These are phyloP conservation scores for Argopecten irradians DNA, from an alignment of 1,140 invertebrate genomes.

Conservation along the genomic window DNA sequence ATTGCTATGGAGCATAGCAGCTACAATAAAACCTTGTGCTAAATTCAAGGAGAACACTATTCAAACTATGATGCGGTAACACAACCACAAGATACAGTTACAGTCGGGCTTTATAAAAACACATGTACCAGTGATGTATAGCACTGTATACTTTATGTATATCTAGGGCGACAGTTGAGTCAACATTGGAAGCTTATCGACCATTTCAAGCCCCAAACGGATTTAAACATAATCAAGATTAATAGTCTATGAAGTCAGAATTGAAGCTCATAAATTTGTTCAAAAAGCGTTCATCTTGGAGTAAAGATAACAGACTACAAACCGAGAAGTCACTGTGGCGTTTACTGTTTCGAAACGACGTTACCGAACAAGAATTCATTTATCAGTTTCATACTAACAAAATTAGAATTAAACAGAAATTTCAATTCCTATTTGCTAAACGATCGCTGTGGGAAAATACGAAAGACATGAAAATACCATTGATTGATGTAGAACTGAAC, in stretches of 20 bases:
- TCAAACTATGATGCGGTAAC: no score
- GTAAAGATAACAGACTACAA: neutral
- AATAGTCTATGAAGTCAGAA: constrained; percentile 11
- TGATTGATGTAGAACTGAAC: neutral
- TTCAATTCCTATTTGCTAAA: neutral
- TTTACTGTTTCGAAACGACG: neutral
- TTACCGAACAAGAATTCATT: neutral
- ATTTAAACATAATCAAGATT: constrained; percentile 17
- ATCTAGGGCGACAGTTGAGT: neutral
- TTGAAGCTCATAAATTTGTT: neutral
- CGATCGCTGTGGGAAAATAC: neutral
- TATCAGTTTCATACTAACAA: constrained; percentile 17
- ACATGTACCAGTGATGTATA: neutral
- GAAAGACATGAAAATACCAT: neutral
- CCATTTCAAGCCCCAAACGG: neutral
- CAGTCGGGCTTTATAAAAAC: no score
- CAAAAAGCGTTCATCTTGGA: neutral
- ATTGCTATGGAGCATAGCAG: no score
- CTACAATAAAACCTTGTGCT: no score
- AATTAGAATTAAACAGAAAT: constrained; percentile 8
- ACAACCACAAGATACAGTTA: no score
- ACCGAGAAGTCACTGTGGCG: neutral
- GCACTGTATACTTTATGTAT: neutral
- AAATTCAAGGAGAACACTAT: no score
- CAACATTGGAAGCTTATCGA: neutral